Evolutionary conservation across 92 coral and sea anemone genomes (phyloP), one percentile per base, ranked within the genome.

Genomic region (Porites cylindrica): DNA sequence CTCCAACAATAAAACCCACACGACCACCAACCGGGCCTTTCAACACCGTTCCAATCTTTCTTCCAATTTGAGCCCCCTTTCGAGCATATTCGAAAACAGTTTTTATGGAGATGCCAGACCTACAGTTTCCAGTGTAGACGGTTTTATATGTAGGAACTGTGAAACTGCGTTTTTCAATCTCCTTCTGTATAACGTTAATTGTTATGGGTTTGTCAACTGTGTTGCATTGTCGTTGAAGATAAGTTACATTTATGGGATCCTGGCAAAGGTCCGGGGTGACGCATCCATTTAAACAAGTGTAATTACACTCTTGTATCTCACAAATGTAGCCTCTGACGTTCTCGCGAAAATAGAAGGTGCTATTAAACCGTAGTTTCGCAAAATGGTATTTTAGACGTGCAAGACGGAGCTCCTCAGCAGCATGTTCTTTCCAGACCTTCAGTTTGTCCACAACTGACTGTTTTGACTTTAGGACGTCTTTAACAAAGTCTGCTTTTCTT

Each of bases 231-330:
- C 62, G 77, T 52, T 87, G 76, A 52, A 73, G 17, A 65, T 62
- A 88, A 6, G 66, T 17, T 24, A 70, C 38, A 13, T 61, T 73
- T 1, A 61, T 53, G 7, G 54, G 64, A 19, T 81, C 77, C 79
- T 86, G 85, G 50, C 91, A 88, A 6, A 87, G 61, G 21, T 51
- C 64, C 10, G 91, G 86, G 19, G 66, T 53, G 2, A 64, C 73
- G 16, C 91, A 81, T 26, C 86, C 79, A 10, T 81, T 81, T 7
- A 81, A 67, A 17, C 66, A 51, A 51, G 84, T 52, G 51, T 88
- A 88, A 70, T 77, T 75, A 77, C 87, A 88, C 10, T 88, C 81
- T 54, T 7, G 19, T 43, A 88, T 72, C 10, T 81, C 68, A 62
- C 91, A 88, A 6, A 67, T 61, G 3, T 24, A 20, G 50, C 12